Conservation (phyloP, 1,140 invertebrate genomes). For the Drosophila sp. region DNA sequence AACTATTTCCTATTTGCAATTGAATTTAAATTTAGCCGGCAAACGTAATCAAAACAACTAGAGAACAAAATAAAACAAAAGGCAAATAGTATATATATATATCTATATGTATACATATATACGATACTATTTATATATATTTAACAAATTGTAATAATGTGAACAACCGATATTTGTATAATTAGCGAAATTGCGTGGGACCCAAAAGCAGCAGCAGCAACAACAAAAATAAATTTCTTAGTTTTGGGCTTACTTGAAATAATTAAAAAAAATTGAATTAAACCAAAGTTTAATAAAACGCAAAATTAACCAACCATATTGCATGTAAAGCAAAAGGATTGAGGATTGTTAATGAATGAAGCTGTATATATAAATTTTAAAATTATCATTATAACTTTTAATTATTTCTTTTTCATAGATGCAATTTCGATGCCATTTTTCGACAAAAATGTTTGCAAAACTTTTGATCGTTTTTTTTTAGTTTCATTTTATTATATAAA, state of each 20-base stretch:
- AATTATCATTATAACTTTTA: constrained; percentile 72
- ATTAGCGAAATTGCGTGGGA: constrained; percentile 78
- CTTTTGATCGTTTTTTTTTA: constrained; percentile 66
- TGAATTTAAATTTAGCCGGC: constrained; percentile 74
- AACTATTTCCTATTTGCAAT: constrained; percentile 70
- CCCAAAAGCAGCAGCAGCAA: constrained; percentile 53
- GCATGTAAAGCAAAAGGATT: constrained; percentile 52
- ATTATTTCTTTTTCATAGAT: constrained; percentile 71
- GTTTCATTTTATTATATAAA: constrained; percentile 65
- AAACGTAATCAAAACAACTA: constrained; percentile 69
- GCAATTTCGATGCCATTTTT: constrained; percentile 47
- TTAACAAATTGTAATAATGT: constrained; percentile 45
- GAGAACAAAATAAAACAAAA: constrained; percentile 31
- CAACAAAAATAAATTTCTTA: constrained; percentile 27
- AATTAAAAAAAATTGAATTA: constrained; percentile 30
- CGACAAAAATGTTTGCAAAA: constrained; percentile 41
- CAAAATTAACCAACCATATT: constrained; percentile 22
- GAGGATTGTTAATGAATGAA: constrained; percentile 74
- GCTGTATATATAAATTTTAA: constrained; percentile 80
- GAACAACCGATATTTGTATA: constrained; percentile 66
- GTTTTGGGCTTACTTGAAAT: constrained; percentile 46
- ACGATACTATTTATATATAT: constrained; percentile 40
- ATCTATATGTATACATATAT: constrained; percentile 47
- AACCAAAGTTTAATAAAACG: constrained; percentile 19
- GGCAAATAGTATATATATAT: constrained; percentile 52